These are phyloP conservation scores for Phengaris alcon DNA, from an alignment of 2,888 invertebrate species.

Conservation along the genomic window DNA sequence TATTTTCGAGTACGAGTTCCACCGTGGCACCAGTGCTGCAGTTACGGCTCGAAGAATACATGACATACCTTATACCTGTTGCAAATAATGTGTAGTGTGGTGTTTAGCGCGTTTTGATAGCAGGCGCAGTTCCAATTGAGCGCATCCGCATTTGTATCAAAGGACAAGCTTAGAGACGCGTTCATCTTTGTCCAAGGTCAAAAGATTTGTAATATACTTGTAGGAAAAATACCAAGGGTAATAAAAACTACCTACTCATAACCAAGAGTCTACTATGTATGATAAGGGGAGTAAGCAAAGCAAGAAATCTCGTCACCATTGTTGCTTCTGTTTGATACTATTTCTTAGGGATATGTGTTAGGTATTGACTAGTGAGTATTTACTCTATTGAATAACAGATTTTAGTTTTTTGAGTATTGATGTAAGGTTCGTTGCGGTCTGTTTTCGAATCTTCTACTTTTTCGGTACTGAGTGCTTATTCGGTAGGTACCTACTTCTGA, in stretches of 20 bases:
- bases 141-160: constrained; percentile 76
- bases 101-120: constrained; percentile 76
- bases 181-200: constrained; percentile 71
- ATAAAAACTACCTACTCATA: constrained; percentile 28
- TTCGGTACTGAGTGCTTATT: too few species aligned
- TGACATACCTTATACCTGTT: background rate
- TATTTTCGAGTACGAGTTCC: too few species aligned
- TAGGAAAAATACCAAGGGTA: constrained; percentile 35
- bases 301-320: background rate
- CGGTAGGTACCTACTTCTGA: too few species aligned
- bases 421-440: too few species aligned
- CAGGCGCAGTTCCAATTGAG: constrained; percentile 69
- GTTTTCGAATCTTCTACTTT: too few species aligned
- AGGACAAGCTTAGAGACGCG: constrained; percentile 73
- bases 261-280: background rate
- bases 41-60: too few species aligned
- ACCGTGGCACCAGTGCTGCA: too few species aligned
- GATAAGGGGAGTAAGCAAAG: background rate
- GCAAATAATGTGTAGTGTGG: constrained; percentile 60
- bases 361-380: too few species aligned
- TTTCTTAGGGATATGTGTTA: too few species aligned
- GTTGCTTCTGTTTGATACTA: background rate
- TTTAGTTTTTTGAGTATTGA: too few species aligned
- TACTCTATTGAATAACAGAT: too few species aligned
- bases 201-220: constrained; percentile 34